phyloP scores from a whole-genome alignment of 2,113 vertebrate species.

The Phylloscopus trochiloides region DNA sequence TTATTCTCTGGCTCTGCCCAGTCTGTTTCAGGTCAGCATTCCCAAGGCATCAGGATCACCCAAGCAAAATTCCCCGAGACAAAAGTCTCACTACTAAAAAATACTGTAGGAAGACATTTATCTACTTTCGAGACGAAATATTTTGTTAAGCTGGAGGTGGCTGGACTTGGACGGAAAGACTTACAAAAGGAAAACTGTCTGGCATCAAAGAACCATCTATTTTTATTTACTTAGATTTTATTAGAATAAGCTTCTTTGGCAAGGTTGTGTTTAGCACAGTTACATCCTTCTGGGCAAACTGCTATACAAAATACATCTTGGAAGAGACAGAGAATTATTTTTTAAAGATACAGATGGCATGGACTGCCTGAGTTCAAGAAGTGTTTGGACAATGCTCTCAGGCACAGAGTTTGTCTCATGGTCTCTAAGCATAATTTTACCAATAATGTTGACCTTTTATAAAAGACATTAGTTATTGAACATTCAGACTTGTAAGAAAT shows the following conservation, averaged over 20 bases:
- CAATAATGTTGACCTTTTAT: background rate
- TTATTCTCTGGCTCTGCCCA: background rate
- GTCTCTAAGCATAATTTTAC: background rate
- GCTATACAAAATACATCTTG: background rate
- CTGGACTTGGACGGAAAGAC: background rate
- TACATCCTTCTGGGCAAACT: background rate
- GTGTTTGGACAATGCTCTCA: background rate
- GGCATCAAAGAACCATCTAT: background rate
- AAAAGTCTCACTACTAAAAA: background rate
- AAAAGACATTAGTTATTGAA: background rate
- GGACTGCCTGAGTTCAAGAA: background rate
- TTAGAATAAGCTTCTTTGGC: background rate
- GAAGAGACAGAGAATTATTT: background rate
- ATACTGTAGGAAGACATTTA: background rate
- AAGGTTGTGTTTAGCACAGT: background rate
- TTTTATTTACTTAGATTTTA: background rate
- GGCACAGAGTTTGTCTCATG: background rate
- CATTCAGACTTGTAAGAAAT: background rate
- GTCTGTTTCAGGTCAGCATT: background rate
- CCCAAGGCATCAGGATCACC: background rate
- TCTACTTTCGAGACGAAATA: background rate
- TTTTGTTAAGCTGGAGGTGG: background rate
- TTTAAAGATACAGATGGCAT: background rate
- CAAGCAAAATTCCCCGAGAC: background rate
- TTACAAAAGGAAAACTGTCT: background rate